These are phyloP conservation scores for Ischnura elegans DNA, from an alignment of 2,888 invertebrate species.

Conservation along the genomic window DNA sequence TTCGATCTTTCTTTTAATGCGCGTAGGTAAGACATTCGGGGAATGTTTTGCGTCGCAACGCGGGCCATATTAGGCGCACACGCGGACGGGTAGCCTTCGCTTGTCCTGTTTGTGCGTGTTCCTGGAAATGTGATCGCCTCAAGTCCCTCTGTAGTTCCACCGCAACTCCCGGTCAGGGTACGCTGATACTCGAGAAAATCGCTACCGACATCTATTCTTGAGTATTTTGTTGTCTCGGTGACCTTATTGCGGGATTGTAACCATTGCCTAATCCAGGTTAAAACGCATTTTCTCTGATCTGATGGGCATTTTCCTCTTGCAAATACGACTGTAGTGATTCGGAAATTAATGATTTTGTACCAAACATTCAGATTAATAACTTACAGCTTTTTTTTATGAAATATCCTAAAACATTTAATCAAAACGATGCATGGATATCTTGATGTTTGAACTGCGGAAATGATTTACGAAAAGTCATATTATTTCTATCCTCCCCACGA, in stretches of 20 bases:
- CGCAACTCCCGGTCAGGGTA: background rate
- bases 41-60: background rate
- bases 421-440: no score
- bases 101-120: background rate
- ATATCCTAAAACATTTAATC: no score
- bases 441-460: no score
- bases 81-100: background rate
- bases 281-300: no score
- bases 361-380: no score
- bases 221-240: background rate
- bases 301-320: no score
- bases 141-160: background rate
- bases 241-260: background rate
- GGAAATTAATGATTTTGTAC: no score
- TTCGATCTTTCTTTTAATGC: background rate
- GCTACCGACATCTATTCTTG: background rate
- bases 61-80: background rate
- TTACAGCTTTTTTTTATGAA: no score
- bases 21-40: conserved; percentile 11
- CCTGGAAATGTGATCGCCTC: background rate
- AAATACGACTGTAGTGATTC: no score
- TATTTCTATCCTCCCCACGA: no score
- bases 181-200: background rate
- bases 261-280: background rate
- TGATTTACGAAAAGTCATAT: no score